Percentiles rank a stretch among this genome's conserved stretches.
Conservation (phyloP, 2,888 invertebrate genomes). For the Aleiodes leptofemur region DNA sequence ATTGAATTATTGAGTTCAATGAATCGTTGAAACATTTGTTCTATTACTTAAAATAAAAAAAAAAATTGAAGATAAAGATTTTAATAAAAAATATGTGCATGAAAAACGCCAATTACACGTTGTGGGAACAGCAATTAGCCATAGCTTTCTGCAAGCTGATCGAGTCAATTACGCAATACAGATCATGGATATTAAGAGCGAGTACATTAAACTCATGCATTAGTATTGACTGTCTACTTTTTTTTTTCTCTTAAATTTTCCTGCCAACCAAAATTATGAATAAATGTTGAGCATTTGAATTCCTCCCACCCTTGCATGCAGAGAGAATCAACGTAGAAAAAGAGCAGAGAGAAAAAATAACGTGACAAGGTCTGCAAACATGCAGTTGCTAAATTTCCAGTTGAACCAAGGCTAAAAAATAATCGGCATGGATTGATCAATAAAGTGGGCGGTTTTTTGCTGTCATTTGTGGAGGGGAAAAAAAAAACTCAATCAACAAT, state of each 20-base stretch:
- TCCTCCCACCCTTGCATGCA: not conserved
- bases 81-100: not conserved
- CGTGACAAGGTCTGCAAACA: constrained; percentile 40
- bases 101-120: not conserved
- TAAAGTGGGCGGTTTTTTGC: constrained; percentile 18
- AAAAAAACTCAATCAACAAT: not conserved
- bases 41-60: not conserved
- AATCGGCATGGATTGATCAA: constrained; percentile 16
- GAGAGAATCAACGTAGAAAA: not conserved
- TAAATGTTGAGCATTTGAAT: no score
- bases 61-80: no score
- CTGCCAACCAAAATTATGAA: no score
- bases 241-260: not conserved
- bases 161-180: constrained; percentile 39
- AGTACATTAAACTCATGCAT: constrained; percentile 30
- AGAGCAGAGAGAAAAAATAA: constrained; percentile 6
- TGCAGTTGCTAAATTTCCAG: constrained; percentile 42
- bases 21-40: no score
- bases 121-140: constrained; percentile 21
- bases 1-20: no score
- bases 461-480: not conserved
- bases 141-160: constrained; percentile 33
- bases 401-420: constrained; percentile 33
- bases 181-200: constrained; percentile 26
- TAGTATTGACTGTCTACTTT: not conserved